These are phyloP conservation scores for Saccopteryx bilineata DNA, from an alignment of 2,113 vertebrate species.

Conservation along the genomic window DNA sequence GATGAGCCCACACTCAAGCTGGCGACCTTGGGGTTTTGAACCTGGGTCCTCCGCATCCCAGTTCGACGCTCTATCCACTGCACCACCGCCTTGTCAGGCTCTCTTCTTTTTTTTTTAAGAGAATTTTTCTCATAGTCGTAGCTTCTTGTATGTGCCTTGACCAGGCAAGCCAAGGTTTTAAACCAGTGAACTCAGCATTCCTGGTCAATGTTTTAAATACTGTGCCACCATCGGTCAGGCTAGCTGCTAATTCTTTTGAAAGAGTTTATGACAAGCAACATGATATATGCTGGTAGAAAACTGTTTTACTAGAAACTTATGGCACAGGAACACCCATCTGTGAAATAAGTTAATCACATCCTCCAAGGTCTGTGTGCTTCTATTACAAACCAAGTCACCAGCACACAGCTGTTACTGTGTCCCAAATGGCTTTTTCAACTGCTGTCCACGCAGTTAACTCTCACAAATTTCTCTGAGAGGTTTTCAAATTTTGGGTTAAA, in stretches of 20 bases:
- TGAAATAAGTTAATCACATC: slow-evolving; percentile 8
- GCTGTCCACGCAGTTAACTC: slow-evolving; percentile 45
- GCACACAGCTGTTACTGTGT: slow-evolving; percentile 62
- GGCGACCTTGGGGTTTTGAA: too few species aligned
- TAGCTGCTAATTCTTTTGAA: slow-evolving; percentile 30
- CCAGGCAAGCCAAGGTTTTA: too few species aligned
- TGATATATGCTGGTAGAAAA: neutral
- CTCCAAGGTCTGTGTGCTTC: neutral
- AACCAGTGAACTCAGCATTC: too few species aligned
- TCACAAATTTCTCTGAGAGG: neutral
- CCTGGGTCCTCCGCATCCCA: too few species aligned
- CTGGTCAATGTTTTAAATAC: too few species aligned
- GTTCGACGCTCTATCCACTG: too few species aligned
- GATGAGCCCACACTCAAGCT: too few species aligned
- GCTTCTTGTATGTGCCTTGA: too few species aligned
- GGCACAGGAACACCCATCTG: neutral
- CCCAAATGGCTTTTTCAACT: slow-evolving; percentile 25
- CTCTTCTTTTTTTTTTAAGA: too few species aligned
- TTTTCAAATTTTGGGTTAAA: slow-evolving; percentile 51
- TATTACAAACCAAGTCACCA: slow-evolving; percentile 66
- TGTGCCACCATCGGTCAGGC: neutral
- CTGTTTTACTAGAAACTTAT: slow-evolving; percentile 19
- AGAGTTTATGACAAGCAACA: slow-evolving; percentile 46
- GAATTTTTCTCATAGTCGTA: too few species aligned
- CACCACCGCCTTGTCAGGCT: too few species aligned